Evolutionary conservation across 2,888 invertebrate genomes (phyloP), one percentile per base, ranked within the genome.

Genomic region (Oxycera nigricornis): DNA sequence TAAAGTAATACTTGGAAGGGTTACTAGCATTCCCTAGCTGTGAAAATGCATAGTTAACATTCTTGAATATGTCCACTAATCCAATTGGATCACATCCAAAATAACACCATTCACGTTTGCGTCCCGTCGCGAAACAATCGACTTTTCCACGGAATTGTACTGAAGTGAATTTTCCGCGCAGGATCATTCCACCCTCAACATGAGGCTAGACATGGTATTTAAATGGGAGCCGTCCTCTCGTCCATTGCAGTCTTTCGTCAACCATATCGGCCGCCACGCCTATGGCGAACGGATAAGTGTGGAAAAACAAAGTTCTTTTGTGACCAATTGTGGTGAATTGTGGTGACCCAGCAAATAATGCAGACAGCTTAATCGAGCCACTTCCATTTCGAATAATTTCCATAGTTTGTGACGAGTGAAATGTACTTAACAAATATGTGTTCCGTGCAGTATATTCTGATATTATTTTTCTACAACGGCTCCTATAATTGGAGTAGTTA

Each of bases 401-500:
- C 4, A 28, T 28, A 20, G 39, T 72, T 57, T 22, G 72, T 72
- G 55, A 11, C n/a, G 2, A 72, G 59, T 62, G 50, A 59, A 17
- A 73, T 73, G 73, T 39, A 73, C 62, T 59, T 46, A 17, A 73
- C 24, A 73, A 81, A 85, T 81, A 84, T 83, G 84, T 82, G 83
- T 81, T 80, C 80, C 76, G 82, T 82, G 82, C 81, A 82, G 81
- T 83, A 84, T 79, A 84, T 85, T 81, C 82, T 85, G 82, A 85
- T 84, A 82, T 84, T 85, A 80, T 84, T 85, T 84, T 85, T 83
- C 82, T 85, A 85, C 78, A 85, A 84, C 82, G 85, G 85, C 80
- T 85, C 84, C 76, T 85, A 85, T 80, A 85, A 85, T 84, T 85
- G 85, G 85, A 85, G 81, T 85, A 82, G 35, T n/a, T 11, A 62